Evolutionary conservation across 2,113 vertebrate genomes (phyloP).

Genomic region (Bucco capensis): DNA sequence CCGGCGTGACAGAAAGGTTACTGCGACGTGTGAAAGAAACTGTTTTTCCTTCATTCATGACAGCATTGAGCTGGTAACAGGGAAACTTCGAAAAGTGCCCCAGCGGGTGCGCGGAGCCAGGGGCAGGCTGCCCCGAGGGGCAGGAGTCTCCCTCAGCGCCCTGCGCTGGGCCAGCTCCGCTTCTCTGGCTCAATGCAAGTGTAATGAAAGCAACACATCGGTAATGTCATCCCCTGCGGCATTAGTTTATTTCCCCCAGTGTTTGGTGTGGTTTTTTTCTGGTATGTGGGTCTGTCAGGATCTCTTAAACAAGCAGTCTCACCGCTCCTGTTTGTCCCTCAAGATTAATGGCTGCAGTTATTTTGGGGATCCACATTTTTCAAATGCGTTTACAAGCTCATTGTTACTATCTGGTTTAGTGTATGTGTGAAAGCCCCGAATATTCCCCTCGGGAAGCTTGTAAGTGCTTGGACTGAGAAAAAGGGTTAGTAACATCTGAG

Average conservation of each 20-base stretch:
- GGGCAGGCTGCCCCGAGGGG: not conserved
- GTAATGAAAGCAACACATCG: not conserved
- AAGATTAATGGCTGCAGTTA: not conserved
- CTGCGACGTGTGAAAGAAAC: not conserved
- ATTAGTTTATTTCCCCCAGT: accelerated
- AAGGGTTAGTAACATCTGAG: not conserved
- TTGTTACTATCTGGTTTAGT: accelerated
- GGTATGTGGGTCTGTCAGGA: not conserved
- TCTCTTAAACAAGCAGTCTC: no score
- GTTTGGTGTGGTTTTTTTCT: not conserved
- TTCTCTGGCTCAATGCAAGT: not conserved
- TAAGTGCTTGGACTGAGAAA: not conserved
- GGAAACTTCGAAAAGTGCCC: no score
- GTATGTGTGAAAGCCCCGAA: accelerated
- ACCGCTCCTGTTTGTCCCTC: not conserved
- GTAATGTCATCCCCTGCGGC: accelerated
- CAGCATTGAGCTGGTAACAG: not conserved
- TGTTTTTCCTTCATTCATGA: not conserved
- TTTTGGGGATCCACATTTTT: not conserved
- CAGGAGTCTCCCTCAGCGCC: accelerated
- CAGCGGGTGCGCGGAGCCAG: accelerated
- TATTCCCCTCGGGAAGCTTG: not conserved
- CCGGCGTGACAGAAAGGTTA: accelerated
- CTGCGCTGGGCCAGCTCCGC: accelerated
- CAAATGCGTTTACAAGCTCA: not conserved